These are phyloP conservation scores for Drosophila percnosoma DNA, from an alignment of 2,888 invertebrate genomes.

Conservation along the genomic window DNA sequence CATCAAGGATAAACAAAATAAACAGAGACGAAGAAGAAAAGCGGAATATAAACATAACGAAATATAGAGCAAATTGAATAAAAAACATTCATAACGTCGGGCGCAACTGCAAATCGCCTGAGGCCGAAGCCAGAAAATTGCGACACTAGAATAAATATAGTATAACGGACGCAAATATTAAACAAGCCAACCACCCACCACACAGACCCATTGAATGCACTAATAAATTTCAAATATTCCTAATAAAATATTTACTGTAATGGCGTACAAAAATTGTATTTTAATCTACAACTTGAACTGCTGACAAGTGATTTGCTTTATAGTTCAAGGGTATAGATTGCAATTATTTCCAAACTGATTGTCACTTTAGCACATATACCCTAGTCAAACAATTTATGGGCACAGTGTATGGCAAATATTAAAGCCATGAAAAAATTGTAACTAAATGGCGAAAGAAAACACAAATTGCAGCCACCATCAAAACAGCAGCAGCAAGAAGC, in stretches of 20 bases:
- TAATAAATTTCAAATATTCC: neutral
- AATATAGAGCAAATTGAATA: constrained; percentile 58
- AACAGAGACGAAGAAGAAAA: constrained; percentile 2
- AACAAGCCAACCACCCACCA: neutral
- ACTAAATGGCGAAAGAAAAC: constrained; percentile 63
- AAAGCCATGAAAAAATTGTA: constrained; percentile 60
- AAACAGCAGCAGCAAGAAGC: constrained; percentile 31
- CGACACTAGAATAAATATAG: constrained; percentile 60
- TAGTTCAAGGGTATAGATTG: neutral
- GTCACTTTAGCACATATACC: neutral
- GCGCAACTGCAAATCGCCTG: constrained; percentile 45
- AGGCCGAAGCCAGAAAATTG: constrained; percentile 57
- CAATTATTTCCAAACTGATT: neutral
- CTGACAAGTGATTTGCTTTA: neutral
- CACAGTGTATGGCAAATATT: constrained; percentile 52
- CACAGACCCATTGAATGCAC: constrained; percentile 15
- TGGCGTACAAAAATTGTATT: neutral
- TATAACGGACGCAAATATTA: constrained; percentile 33
- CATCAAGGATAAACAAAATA: constrained; percentile 27
- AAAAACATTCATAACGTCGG: constrained; percentile 60
- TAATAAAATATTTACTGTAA: neutral
- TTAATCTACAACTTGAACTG: neutral
- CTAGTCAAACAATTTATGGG: neutral
- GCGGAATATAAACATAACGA: constrained; percentile 15
- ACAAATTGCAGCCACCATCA: constrained; percentile 62